phyloP scores from a whole-genome alignment of 2,797 vertebrate species.

The Dryobates pubescens region DNA sequence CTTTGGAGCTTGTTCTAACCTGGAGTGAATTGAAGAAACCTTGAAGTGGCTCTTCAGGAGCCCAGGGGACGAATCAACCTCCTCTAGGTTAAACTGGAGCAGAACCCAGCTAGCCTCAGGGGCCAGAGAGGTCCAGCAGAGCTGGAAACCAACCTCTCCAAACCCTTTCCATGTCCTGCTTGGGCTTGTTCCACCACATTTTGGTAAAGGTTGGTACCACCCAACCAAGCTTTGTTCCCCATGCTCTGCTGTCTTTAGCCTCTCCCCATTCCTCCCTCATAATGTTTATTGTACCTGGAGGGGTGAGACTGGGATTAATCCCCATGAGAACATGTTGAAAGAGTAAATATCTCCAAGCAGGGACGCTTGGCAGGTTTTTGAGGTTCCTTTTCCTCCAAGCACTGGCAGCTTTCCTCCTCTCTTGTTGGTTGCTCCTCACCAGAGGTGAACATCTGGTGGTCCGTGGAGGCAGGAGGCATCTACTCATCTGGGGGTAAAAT shows the following conservation, averaged over 20 bases:
- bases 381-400: background rate
- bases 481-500: no score
- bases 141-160: background rate
- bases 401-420: background rate
- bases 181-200: slow-evolving; percentile 8
- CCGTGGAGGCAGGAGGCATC: background rate
- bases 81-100: background rate
- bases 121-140: background rate
- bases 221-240: background rate
- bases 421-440: background rate
- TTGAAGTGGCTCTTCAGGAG: background rate
- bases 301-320: slow-evolving; percentile 39
- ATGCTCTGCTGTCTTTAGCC: background rate
- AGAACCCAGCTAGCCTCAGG: rapidly evolving
- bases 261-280: slow-evolving; percentile 3
- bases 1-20: background rate
- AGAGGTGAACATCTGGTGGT: background rate
- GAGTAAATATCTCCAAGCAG: background rate
- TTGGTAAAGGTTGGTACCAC: background rate
- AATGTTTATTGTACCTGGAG: slow-evolving; percentile 42
- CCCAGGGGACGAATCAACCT: background rate
- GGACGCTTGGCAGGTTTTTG: background rate
- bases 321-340: slow-evolving; percentile 15
- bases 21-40: background rate
- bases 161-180: background rate